A percentile compares a stretch with the other conserved stretches of the same genome.
Conservation (phyloP, 2,888 invertebrate genomes). For the Ennomos fuscantarius region DNA sequence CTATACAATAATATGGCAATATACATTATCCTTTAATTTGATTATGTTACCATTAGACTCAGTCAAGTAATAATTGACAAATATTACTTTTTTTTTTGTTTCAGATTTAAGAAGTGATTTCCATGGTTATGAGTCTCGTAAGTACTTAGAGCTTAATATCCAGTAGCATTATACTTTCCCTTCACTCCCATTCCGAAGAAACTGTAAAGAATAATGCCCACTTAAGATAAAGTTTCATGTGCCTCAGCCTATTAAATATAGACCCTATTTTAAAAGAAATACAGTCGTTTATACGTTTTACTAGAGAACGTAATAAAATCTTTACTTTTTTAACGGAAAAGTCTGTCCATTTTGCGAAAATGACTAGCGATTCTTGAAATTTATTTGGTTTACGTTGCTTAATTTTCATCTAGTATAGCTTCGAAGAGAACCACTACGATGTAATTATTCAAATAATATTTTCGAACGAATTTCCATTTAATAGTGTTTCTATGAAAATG, state of each 20-base stretch:
- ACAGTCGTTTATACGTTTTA: background rate
- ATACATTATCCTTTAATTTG: no score
- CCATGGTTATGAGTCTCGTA: no score
- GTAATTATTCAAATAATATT: conserved; percentile 1
- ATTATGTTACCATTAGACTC: no score
- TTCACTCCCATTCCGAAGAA: conserved; percentile 12
- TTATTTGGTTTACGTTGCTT: conserved; percentile 17
- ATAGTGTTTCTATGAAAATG: background rate
- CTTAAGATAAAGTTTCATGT: conserved; percentile 28
- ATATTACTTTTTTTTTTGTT: no score
- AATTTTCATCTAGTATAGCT: conserved; percentile 9
- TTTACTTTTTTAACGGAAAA: conserved; percentile 4
- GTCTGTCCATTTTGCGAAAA: conserved; percentile 7
- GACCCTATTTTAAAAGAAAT: background rate
- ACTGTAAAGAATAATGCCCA: conserved; percentile 24
- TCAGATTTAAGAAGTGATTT: no score
- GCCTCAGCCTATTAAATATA: background rate
- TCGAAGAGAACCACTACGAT: conserved; percentile 1
- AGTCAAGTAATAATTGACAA: no score
- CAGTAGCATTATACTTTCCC: conserved; percentile 8
- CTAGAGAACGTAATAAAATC: background rate
- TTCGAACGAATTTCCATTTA: background rate
- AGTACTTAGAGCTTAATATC: background rate
- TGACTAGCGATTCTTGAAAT: conserved; percentile 6
- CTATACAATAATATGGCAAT: no score